Base-by-base conservation (phyloP, 2,113 vertebrate genomes). In the Psittacus erithacus region DNA sequence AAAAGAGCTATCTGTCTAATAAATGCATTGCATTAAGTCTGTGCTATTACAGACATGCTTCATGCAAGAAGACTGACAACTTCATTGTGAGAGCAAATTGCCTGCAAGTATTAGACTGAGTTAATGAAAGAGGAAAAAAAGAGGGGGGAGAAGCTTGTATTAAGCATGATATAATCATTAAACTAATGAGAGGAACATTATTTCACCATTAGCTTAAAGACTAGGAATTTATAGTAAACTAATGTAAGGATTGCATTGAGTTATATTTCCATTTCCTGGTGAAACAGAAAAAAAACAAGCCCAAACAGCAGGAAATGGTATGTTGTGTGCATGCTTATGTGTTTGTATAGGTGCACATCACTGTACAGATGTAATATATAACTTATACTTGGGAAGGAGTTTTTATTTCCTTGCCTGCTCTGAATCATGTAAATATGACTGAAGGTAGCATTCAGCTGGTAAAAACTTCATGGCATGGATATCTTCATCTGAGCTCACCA, bases 151-250 rank as follows among this genome's bases (percentile, higher is more conserved):
- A 79, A 87, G 25, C 86, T 93, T 94, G 62, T 85, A 74, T 89
- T 85, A 82, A 95, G 63, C 71, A 77, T 0, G 3, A 79, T 93
- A 92, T 69, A 41, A 92, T 92, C 94, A 87, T 96, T 95, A 95
- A 95, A 87, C 92, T 93, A 96, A 97, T 95, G 90, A 96, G 88
- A 90, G 90, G 38, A 94, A 57, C 88, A 93, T 96, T 96, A 96
- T 94, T 91, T 95, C 1, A 12, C 73, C 91, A 96, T 92, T 95
- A 96, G 44, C 90, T 76, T 94, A 96, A 97, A 94, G 74, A 93
- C 76, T 75, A 92, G 80, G 62, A 84, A 93, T 96, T 96, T 95
- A 84, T 82, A 95, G 95, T 85, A 95, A 95, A 79, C 80, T 89
- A 68, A 69, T 43, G 57, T 62, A 83, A 75, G 64, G 83, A 90